Evolutionary conservation across 1,140 invertebrate genomes (phyloP).

Genomic region (Platyscapa corneri): DNA sequence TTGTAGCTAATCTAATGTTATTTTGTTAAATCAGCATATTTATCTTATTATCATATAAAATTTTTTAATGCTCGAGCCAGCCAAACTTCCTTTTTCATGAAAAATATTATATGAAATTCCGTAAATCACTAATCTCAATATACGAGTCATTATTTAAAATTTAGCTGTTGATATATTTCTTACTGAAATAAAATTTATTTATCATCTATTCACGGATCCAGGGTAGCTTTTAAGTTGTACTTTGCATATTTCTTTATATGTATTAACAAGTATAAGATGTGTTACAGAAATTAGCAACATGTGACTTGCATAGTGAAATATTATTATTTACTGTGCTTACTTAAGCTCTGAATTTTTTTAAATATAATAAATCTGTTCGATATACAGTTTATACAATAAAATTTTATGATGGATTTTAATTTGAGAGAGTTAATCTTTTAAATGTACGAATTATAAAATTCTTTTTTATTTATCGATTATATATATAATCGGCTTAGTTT

Average conservation of each 20-base stretch:
- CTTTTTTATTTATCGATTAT: not conserved
- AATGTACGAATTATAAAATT: not conserved
- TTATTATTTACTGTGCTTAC: not conserved
- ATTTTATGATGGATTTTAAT: not conserved
- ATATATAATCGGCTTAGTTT: not conserved
- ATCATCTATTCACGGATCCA: not conserved
- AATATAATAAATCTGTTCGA: not conserved
- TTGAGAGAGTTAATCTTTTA: not conserved
- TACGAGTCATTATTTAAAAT: conserved; percentile 2
- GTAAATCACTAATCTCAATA: not conserved
- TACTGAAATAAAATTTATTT: not conserved
- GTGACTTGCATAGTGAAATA: not conserved
- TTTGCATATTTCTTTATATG: not conserved
- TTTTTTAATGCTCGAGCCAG: not conserved
- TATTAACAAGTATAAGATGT: not conserved
- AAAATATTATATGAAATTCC: not conserved
- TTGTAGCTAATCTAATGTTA: not conserved
- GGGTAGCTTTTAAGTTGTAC: not conserved
- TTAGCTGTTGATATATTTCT: not conserved
- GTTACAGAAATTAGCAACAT: not conserved
- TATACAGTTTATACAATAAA: not conserved
- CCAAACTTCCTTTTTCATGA: not conserved
- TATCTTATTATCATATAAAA: not conserved
- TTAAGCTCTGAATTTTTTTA: not conserved
- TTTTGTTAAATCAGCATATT: not conserved